A percentile compares a stretch with the other conserved stretches of the same genome.
phyloP scores from a whole-genome alignment of 2,888 invertebrate genomes.

The Ethmia dodecea region DNA sequence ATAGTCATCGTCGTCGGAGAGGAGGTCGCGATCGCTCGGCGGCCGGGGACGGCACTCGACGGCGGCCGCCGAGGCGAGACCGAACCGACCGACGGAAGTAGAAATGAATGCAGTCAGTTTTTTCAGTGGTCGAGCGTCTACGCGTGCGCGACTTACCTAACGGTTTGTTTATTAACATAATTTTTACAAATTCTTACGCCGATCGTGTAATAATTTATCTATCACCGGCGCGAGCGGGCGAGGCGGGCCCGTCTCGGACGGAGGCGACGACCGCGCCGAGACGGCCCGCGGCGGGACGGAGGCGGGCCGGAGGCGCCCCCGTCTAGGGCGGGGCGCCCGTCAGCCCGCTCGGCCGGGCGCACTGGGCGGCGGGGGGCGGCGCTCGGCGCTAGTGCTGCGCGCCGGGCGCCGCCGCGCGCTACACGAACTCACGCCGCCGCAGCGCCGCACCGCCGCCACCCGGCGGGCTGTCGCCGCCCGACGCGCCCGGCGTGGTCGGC shows the following conservation, averaged over 20 bases:
- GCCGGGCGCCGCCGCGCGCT: conserved; percentile 18
- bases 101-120: too few relatives aligned
- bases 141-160: too few relatives aligned
- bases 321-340: neutral
- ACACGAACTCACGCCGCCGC: conserved; percentile 17
- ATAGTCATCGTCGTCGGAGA: too few relatives aligned
- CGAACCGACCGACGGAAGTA: conserved; percentile 1
- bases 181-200: conserved; percentile 9
- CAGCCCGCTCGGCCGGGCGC: neutral
- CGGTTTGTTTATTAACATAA: too few relatives aligned
- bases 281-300: neutral
- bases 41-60: neutral
- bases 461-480: conserved; percentile 18
- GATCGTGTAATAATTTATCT: too few relatives aligned
- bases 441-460: conserved; percentile 25
- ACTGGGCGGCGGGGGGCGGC: neutral
- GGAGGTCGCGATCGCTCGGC: neutral
- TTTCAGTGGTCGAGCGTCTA: too few relatives aligned
- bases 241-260: neutral
- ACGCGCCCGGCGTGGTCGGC: conserved; percentile 39
- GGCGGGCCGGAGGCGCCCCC: neutral
- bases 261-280: neutral
- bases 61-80: neutral
- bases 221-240: neutral
- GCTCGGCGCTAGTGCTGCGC: conserved; percentile 10